Base-by-base conservation (phyloP, 2,113 vertebrate genomes). In the Aspiorhynchus laticeps region DNA sequence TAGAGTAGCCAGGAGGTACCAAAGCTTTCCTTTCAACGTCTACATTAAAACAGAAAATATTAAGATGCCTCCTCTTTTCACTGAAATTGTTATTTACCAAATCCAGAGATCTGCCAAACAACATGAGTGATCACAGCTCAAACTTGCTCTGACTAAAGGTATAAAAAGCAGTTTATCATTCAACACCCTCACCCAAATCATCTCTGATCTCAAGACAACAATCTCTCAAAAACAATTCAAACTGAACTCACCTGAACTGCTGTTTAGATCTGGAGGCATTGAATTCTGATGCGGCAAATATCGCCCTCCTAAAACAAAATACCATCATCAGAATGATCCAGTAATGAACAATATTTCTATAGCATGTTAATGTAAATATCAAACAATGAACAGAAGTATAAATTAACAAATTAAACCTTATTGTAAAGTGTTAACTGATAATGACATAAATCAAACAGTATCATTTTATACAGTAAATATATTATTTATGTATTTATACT, bases 231-330 rank as follows among this genome's bases (percentile, higher is more conserved):
- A 77, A 77, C 8, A 56, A 79, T 31, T 11, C 2, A 59, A 26
- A 12, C 6, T 46, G 28, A 28, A 59, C 84, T 80, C 17, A 89
- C 87, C 43, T 51, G 79, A 24, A 28, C 38, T 43, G 2, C 38
- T 31, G 26, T 0, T 53, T 7, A 65, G 2, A 0, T 41, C 46
- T 15, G 8, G 36, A 6, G 84, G 48, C 7, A 81, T 0, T 33
- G 86, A 33, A 17, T 1, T 69, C 43, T 80, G 86, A 41, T 71
- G 59, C 0, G 46, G 26, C 24, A 87, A 19, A 8, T 11, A 0
- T 19, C 12, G 28, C 12, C 7, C 88, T 71, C 41, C 17, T 43
- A 85, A 87, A 76, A 88, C 14, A 75, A 51, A 82, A 84, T 24
- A 26, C 17, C 67, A 71, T 17, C 17, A 71, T 48, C 10, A n/a